phyloP scores from a whole-genome alignment of 2,888 invertebrate species.

The Rhingia rostrata region DNA sequence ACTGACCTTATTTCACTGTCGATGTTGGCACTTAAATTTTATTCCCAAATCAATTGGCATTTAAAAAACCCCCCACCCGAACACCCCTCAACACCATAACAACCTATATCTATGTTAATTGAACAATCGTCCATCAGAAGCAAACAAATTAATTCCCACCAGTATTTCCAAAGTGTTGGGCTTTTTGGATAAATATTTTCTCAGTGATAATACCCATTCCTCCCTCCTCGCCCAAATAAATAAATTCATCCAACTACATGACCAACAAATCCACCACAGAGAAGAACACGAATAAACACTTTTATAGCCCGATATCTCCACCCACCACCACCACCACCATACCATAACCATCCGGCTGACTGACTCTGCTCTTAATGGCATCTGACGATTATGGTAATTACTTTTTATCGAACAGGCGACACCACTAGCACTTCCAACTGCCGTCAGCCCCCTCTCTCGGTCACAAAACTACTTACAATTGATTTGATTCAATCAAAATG shows the following conservation, averaged over 20 bases:
- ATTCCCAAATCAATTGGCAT: slow-evolving; percentile 26
- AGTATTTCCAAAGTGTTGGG: neutral
- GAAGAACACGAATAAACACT: slow-evolving; percentile 33
- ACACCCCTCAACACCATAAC: neutral
- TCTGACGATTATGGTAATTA: slow-evolving; percentile 72
- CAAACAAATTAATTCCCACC: slow-evolving; percentile 44
- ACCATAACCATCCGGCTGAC: neutral
- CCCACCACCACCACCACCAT: slow-evolving; percentile 3
- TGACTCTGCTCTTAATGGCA: slow-evolving; percentile 62
- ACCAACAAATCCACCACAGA: slow-evolving; percentile 19
- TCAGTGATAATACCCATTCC: slow-evolving; percentile 24
- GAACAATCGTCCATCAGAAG: slow-evolving; percentile 33
- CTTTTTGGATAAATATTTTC: slow-evolving; percentile 22
- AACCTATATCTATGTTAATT: slow-evolving; percentile 39
- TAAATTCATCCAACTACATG: slow-evolving; percentile 32
- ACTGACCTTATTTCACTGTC: too few species aligned
- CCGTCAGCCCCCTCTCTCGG: neutral
- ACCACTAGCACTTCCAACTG: slow-evolving; percentile 1
- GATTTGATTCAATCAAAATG: slow-evolving; percentile 68
- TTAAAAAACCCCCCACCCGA: slow-evolving; percentile 16
- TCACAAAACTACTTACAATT: slow-evolving; percentile 55
- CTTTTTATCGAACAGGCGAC: slow-evolving; percentile 63
- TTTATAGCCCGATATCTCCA: neutral
- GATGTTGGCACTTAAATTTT: too few species aligned
- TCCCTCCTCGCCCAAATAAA: slow-evolving; percentile 12